A percentile compares a stretch with the other conserved stretches of the same genome.
Conservation (phyloP, 2,113 vertebrate species). For the Myrmecobius fasciatus region DNA sequence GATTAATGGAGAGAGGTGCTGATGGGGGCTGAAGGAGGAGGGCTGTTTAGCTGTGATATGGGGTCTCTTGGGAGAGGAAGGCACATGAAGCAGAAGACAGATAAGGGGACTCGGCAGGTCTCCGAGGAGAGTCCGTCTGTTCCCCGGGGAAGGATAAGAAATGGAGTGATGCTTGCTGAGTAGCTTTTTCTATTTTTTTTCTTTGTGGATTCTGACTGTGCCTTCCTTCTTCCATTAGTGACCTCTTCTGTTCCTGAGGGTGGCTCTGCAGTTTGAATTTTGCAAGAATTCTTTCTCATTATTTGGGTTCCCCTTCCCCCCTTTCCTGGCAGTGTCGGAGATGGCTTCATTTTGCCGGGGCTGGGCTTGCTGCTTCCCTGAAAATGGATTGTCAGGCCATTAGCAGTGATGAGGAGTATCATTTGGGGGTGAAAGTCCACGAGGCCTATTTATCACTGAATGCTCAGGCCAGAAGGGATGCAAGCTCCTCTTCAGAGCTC, state of each 20-base stretch:
- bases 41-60: neutral
- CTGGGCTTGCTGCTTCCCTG: neutral
- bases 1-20: constrained; percentile 14
- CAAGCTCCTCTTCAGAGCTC: neutral
- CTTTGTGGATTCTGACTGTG: neutral
- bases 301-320: neutral
- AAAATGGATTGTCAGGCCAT: neutral
- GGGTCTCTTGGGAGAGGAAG: neutral
- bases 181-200: neutral
- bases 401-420: neutral
- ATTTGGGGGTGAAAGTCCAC: neutral
- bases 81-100: neutral
- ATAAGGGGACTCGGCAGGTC: neutral
- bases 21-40: neutral
- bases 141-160: neutral
- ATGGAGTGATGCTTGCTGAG: neutral
- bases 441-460: neutral
- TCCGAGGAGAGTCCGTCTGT: neutral
- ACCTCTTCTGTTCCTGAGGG: neutral
- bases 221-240: neutral
- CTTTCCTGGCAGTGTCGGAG: neutral
- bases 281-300: neutral
- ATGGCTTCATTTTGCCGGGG: neutral
- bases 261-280: neutral
- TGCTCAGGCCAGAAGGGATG: neutral